These are phyloP conservation scores for Etheostoma spectabile DNA, from an alignment of 2,113 vertebrate genomes.

Conservation along the genomic window DNA sequence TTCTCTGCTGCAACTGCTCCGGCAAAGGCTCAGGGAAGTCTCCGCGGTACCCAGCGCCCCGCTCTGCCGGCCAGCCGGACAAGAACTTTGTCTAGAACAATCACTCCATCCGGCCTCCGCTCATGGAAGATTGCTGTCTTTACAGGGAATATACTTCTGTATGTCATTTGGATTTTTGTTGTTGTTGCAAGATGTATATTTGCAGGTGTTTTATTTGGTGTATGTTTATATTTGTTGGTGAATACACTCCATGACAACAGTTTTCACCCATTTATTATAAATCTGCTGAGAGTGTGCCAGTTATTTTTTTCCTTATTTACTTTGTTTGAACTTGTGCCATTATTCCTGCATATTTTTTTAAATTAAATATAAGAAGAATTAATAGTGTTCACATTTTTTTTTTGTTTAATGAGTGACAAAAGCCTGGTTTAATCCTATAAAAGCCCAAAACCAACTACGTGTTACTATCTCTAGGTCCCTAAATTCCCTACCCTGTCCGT, in stretches of 20 bases:
- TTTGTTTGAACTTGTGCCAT: not conserved
- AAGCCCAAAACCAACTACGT: not conserved
- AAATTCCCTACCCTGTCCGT: not conserved
- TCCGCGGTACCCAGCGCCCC: conserved; percentile 83
- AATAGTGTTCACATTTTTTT: not conserved
- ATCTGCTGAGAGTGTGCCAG: not conserved
- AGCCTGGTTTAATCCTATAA: not conserved
- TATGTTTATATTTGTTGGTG: conserved; percentile 10
- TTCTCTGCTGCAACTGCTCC: conserved; percentile 91
- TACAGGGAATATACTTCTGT: not conserved
- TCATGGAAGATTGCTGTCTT: not conserved
- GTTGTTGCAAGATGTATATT: conserved; percentile 22
- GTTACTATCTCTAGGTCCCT: not conserved
- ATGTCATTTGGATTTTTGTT: not conserved
- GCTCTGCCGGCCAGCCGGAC: conserved; percentile 79
- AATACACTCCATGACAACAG: not conserved
- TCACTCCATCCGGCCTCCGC: not conserved
- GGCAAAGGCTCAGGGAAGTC: conserved; percentile 81
- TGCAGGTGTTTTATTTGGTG: conserved; percentile 11
- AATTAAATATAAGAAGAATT: not conserved
- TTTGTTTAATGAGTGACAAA: not conserved
- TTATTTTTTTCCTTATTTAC: not conserved
- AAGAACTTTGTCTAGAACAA: conserved; percentile 87
- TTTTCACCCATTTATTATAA: not conserved
- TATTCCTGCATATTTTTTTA: not conserved